phyloP scores from a whole-genome alignment of 2,888 invertebrate genomes.

The Folsomia manolachei region DNA sequence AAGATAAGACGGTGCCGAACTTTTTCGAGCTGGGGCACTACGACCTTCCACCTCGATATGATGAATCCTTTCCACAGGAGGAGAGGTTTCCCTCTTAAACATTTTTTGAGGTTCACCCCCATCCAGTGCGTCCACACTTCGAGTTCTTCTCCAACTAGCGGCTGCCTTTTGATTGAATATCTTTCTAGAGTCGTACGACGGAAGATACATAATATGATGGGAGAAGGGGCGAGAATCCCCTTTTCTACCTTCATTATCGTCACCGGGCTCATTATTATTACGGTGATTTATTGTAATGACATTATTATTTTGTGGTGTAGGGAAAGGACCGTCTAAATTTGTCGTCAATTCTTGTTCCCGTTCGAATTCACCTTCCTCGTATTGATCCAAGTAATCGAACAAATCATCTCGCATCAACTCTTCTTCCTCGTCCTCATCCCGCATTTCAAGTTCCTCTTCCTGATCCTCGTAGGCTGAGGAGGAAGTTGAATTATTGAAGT shows the following conservation, averaged over 20 bases:
- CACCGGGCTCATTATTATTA: conserved; percentile 37
- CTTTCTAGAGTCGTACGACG: conserved; percentile 56
- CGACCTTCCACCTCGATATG: background rate
- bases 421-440: conserved; percentile 18
- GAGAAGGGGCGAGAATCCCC: conserved; percentile 57
- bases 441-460: conserved; percentile 6
- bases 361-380: conserved; percentile 23
- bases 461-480: conserved; percentile 9
- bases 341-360: conserved; percentile 12
- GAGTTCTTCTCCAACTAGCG: conserved; percentile 37
- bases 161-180: conserved; percentile 8
- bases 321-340: too few relatives aligned
- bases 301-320: background rate
- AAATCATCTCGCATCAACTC: conserved; percentile 18
- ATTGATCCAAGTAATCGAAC: conserved; percentile 25
- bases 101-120: background rate
- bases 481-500: conserved; percentile 23
- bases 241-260: conserved; percentile 49
- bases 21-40: background rate
- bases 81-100: background rate
- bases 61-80: background rate
- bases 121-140: conserved; percentile 48
- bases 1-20: background rate
- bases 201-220: conserved; percentile 74
- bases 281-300: conserved; percentile 26